Evolutionary conservation across 2,888 invertebrate genomes (phyloP).

Genomic region (Gortyna flavago): DNA sequence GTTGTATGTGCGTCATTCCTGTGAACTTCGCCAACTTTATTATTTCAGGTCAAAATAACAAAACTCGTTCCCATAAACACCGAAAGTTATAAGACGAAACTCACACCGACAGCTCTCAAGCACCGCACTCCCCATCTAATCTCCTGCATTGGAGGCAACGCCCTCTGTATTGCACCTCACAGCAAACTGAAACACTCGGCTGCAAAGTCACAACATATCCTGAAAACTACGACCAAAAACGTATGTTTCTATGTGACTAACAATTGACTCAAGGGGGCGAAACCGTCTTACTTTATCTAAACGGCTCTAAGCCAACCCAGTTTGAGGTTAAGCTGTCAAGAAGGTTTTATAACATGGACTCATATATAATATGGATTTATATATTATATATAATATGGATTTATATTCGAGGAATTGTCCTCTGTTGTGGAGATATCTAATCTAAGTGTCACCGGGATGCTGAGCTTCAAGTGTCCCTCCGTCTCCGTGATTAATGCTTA

Average conservation of each 20-base stretch:
- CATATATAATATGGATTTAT: slow-evolving; percentile 38
- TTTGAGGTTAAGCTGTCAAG: slow-evolving; percentile 52
- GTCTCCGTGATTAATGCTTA: slow-evolving; percentile 51
- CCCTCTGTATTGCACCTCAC: slow-evolving; percentile 36
- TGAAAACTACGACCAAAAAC: slow-evolving; percentile 44
- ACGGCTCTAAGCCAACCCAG: slow-evolving; percentile 41
- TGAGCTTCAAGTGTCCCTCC: slow-evolving; percentile 35
- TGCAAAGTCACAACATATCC: slow-evolving; percentile 26
- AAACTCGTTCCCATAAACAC: not conserved
- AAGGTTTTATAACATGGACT: slow-evolving; percentile 46
- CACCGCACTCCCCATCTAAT: slow-evolving; percentile 4
- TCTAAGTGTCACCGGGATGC: slow-evolving; percentile 46
- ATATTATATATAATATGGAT: slow-evolving; percentile 35
- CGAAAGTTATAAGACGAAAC: slow-evolving; percentile 22
- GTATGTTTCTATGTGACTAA: slow-evolving; percentile 35
- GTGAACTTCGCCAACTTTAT: not conserved
- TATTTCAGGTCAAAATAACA: not conserved
- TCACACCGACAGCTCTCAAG: not conserved
- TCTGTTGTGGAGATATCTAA: slow-evolving; percentile 47
- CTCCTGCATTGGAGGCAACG: slow-evolving; percentile 28
- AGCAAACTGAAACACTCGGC: slow-evolving; percentile 45
- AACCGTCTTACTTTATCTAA: slow-evolving; percentile 52
- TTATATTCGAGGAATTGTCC: slow-evolving; percentile 41
- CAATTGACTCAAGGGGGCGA: slow-evolving; percentile 31
- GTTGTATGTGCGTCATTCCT: not conserved